A percentile compares a stretch with the other conserved stretches of the same genome.
Conservation (phyloP, 2,113 vertebrate genomes). For the Hipposideros armiger region DNA sequence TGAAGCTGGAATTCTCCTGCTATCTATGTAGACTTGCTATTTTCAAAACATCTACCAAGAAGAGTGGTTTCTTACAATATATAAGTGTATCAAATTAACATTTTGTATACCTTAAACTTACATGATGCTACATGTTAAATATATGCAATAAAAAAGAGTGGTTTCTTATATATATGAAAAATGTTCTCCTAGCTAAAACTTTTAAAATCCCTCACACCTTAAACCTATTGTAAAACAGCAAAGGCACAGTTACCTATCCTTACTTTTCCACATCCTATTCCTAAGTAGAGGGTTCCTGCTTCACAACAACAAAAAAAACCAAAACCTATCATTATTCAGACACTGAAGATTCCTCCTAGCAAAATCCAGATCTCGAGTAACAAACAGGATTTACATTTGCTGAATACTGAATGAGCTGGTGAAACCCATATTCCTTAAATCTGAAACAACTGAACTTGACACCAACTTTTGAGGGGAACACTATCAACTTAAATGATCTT, state of each 20-base stretch:
- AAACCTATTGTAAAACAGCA: slow-evolving; percentile 33
- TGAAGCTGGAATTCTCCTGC: neutral
- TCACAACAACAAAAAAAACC: neutral
- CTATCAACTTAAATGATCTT: slow-evolving; percentile 9
- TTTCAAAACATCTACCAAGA: neutral
- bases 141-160: neutral
- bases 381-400: slow-evolving; percentile 9
- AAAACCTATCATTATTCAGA: slow-evolving; percentile 8
- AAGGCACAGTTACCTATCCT: neutral
- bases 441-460: slow-evolving; percentile 43
- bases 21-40: neutral
- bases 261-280: slow-evolving; percentile 4
- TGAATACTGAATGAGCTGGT: neutral
- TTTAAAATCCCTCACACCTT: neutral
- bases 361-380: slow-evolving; percentile 3
- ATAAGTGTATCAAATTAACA: neutral
- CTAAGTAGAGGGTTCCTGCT: neutral
- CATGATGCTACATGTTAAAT: neutral
- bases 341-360: neutral
- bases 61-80: neutral
- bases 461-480: neutral
- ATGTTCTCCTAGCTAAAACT: neutral
- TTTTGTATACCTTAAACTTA: neutral
- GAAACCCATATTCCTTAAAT: slow-evolving; percentile 26
- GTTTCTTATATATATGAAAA: neutral